Evolutionary conservation across 2,113 vertebrate genomes (phyloP), one percentile per base, ranked within the genome.

Genomic region (Aegypius monachus): DNA sequence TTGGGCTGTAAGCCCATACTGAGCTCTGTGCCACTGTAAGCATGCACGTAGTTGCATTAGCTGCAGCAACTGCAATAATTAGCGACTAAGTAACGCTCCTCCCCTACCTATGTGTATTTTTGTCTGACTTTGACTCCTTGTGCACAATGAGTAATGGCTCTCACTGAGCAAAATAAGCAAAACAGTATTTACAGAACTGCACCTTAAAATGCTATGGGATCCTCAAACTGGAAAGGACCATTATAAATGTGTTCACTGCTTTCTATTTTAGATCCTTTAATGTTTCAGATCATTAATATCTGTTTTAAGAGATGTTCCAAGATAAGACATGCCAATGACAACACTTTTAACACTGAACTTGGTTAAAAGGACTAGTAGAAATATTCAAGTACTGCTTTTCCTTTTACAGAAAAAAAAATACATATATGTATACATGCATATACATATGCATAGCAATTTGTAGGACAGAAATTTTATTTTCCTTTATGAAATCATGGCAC

Each of bases 21-120:
- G 18, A 42, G 77, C 70, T 63, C 61, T 5, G 10, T 62, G 72
- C 38, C 61, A 8, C 77, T 1, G 0, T 1, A 11, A 47, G 32
- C 38, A 36, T 1, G 2, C n/a, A 50, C 0, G 0, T 0, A 43
- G 65, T 23, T 77, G 50, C 42, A 31, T 38, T 36, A 68, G 66
- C 58, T 87, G 73, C 78, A 80, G 53, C 9, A 84, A 23, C 26
- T 85, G 27, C 38, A 75, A 12, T 36, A 68, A 45, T 42, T 45
- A 34, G 13, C 34, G 21, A 18, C 23, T 81, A 68, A 38, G 26
- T 78, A 73, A 59, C 1, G 1, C 32, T 78, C 45, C 47, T 77
- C 53, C 61, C 26, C 31, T 68, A 6, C 52, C 68, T 34, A 1
- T 3, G 9, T 13, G 5, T 34, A 3, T 8, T 21, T 80, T 72